Conservation (phyloP, 2,888 invertebrate genomes). For the Sphaerophoria taeniata region DNA sequence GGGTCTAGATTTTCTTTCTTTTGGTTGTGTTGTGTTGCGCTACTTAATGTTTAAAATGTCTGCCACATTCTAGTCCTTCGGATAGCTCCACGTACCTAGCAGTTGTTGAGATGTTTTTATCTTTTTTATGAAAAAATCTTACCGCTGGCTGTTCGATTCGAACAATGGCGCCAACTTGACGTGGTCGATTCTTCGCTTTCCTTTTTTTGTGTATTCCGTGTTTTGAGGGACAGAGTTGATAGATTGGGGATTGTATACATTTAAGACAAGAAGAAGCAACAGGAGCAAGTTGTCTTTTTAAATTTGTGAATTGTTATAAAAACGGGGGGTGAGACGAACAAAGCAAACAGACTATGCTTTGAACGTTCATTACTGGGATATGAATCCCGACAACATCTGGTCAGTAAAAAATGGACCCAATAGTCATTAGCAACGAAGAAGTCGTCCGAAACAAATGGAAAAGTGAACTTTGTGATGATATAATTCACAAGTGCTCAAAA, state of each 20-base stretch:
- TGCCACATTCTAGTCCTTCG: constrained; percentile 39
- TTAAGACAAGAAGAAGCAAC: constrained; percentile 2
- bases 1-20: not conserved
- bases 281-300: no score
- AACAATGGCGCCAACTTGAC: constrained; percentile 72
- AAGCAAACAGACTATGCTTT: no score
- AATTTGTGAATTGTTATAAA: no score
- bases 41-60: constrained; percentile 6
- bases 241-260: not conserved
- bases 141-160: constrained; percentile 57
- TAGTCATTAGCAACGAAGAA: no score
- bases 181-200: constrained; percentile 54
- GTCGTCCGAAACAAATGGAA: no score
- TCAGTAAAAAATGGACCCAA: no score
- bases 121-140: constrained; percentile 46
- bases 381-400: no score
- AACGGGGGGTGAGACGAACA: no score
- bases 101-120: constrained; percentile 53
- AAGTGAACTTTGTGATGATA: no score
- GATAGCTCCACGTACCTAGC: constrained; percentile 2
- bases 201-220: constrained; percentile 12
- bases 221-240: constrained; percentile 1
- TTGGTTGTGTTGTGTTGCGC: not conserved
- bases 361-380: no score
- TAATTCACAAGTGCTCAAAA: no score